Base-by-base conservation (phyloP, 2,113 vertebrate genomes). In the Oxygymnocypris stewartii region DNA sequence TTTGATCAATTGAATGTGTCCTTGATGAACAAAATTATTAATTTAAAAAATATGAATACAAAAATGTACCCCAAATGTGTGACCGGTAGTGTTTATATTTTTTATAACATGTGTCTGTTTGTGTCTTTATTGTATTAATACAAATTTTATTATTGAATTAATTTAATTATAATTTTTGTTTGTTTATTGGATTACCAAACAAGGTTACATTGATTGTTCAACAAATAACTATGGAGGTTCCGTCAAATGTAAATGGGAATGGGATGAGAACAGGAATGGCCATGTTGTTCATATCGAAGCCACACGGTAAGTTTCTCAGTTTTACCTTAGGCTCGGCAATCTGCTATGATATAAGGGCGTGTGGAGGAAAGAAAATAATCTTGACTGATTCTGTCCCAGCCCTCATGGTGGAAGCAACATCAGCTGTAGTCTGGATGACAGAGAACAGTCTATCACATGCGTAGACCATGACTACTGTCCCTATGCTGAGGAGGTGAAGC, bases 181-280 rank as follows among this genome's bases (percentile, higher is more conserved):
- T 12, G 3, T 67, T 31, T 71, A 20, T 37, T 71, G 35, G 5
- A 73, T 85, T 63, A 18, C 63, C 77, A 10, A 73, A 82, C 57
- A 57, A 91, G 89, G 82, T 75, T 88, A 91, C 51, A 73, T 89
- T 31, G 74, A 88, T 49, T 91, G 89, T 57, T 69, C 84, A 59
- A 73, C 87, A 40, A 81, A 89, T 65, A 90, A 89, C 82, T 89
- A 89, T n/a, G 87, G 84, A 16, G 87, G 88, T n/a, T 81, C 82
- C 6, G 90, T 91, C 59, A 74, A 86, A 20, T 91, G 89, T 74
- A 88, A 37, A 28, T 91, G 90, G 90, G 83, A 18, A 20, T 89
- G 86, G 90, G 85, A 57, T 65, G 57, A 47, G 23, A 76, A 76
- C 59, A 84, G 88, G 23, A 35, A 80, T 31, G 89, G 89, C 67